Base-by-base conservation (phyloP, 2,113 vertebrate genomes). In the Pandion haliaetus region DNA sequence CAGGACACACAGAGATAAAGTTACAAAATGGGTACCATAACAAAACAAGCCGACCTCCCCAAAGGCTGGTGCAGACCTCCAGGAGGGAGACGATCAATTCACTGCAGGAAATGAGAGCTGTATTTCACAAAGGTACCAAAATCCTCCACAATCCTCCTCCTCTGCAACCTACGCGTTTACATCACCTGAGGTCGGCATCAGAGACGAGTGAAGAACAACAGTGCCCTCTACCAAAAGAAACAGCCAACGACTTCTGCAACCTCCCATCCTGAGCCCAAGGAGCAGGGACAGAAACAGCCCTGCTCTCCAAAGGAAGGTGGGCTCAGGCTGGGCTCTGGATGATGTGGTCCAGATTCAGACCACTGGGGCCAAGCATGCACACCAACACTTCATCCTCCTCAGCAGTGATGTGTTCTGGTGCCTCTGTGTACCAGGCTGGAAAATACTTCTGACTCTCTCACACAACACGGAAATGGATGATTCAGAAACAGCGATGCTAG, bases 301-400 rank as follows among this genome's bases (percentile, higher is more conserved):
- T 1, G 44, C 61, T 50, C 88, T 7, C 49, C 49, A 5, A 1
- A 11, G 31, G 12, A 3, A 14, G 32, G 17, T 0, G 2, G 58
- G 32, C 54, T 45, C n/a, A 2, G 54, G 42, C 7, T 8, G 36
- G 31, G 45, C 62, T 14, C 57, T 2, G 34, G 50, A 14, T 2
- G 0, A 14, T 2, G 0, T 0, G 0, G 6, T 15, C 28, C 1
- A 2, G 12, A 18, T 6, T 21, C 32, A 18, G 62, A 10, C 49
- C 13, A 4, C 25, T 3, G 28, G 25, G 31, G 11, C 32, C n/a
- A 19, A 55, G 25, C 54, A 16, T 0, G 2, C 6, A 3, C 55
- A 31, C 79, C 45, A 42, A 10, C 57, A 5, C 52, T 10, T 9
- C 32, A 6, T 18, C 85, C 4, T n/a, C 58, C 17, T 14, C 45